These are phyloP conservation scores for Martes martes DNA, from an alignment of 2,113 vertebrate species.

Conservation along the genomic window DNA sequence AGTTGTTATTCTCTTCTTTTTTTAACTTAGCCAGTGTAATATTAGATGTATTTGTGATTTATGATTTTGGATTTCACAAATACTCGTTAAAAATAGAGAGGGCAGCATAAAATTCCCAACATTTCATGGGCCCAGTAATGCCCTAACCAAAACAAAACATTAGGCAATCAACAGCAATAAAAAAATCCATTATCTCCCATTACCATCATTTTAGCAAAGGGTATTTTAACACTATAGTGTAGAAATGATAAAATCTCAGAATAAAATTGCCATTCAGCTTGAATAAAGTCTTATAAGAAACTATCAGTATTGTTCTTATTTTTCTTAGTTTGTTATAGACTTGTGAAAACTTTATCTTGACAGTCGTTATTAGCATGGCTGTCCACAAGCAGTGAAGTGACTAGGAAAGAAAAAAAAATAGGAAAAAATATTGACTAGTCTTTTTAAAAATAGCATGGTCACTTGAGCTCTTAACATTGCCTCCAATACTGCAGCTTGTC, in stretches of 20 bases:
- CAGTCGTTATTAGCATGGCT: neutral
- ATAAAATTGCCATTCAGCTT: neutral
- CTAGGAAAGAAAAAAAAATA: neutral
- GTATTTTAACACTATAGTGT: neutral
- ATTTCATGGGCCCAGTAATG: neutral
- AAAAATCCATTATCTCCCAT: neutral
- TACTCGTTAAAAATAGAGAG: neutral
- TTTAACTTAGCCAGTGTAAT: neutral
- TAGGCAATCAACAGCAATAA: neutral
- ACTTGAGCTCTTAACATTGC: neutral
- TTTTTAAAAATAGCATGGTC: neutral
- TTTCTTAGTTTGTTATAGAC: neutral
- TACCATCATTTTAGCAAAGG: neutral
- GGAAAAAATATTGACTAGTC: neutral
- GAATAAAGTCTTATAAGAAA: neutral
- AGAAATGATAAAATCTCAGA: neutral
- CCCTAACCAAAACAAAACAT: neutral
- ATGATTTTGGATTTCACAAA: neutral
- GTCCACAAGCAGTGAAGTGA: neutral
- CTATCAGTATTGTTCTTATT: neutral
- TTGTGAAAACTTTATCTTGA: neutral
- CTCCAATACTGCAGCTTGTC: neutral
- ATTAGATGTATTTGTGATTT: neutral
- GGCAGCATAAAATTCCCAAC: neutral
- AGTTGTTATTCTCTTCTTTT: neutral